Evolutionary conservation across 2,113 vertebrate genomes (phyloP), one percentile per base, ranked within the genome.

Genomic region (Saccopteryx leptura): DNA sequence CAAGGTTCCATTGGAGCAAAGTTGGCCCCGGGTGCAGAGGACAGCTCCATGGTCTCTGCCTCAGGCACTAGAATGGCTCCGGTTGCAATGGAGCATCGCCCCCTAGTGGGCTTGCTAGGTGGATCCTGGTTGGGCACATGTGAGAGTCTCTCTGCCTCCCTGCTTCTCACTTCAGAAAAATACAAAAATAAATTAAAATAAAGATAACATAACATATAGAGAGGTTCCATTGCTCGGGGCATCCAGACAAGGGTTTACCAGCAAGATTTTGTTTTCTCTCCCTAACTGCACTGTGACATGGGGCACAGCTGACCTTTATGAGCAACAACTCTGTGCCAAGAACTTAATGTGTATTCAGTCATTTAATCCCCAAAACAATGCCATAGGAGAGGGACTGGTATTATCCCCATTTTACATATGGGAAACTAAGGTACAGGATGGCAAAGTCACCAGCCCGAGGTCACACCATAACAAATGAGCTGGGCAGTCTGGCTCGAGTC

Each of bases 241-340:
- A 14, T 2, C 48, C 33, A 31, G 83, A 87, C 72, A 75, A 61
- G 50, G 71, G 50, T 31, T 50, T 81, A 65, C 72, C 76, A n/a
- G 18, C 76, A 31, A 81, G 80, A 95, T 58, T 78, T 88, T 48
- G 33, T 72, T 78, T 72, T 93, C 87, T 90, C 65, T 88, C 74
- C 78, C 71, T 46, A 78, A 19, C 50, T 19, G 39, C 46, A 13
- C 39, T 26, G 61, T 69, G 91, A 91, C 19, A 10, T 82, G 33
- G 90, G 23, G 12, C 33, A 52, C 24, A 5, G 13, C 71, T 26
- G 18, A 46, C 13, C 1, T 48, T 82, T 68, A 54, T 7, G 69
- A 76, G 78, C 21, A 15, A 23, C 15, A 76, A 63, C 28, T 52
- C 21, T 2, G 31, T 54, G 89, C 85, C 61, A 39, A 50, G 79